A percentile compares a stretch with the other conserved stretches of the same genome.
These are phyloP conservation scores for Anoplopoma fimbria DNA, from an alignment of 2,113 vertebrate genomes.

Conservation along the genomic window DNA sequence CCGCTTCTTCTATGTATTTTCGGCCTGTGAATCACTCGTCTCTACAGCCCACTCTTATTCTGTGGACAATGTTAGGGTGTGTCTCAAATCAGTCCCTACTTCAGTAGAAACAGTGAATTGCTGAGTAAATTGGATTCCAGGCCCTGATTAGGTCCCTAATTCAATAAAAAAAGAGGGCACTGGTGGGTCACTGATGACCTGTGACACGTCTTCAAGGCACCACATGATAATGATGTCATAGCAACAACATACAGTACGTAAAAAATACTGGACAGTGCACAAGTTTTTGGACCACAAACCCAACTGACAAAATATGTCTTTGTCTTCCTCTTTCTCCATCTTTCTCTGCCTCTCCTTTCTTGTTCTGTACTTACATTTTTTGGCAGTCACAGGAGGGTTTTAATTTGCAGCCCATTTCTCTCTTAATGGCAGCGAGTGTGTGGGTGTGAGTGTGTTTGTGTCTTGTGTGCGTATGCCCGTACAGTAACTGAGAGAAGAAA, in stretches of 20 bases:
- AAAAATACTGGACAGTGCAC: not conserved
- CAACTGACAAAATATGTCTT: conserved; percentile 1
- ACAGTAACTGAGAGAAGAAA: conserved; percentile 55
- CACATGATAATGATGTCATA: not conserved
- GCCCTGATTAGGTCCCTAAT: conserved; percentile 17
- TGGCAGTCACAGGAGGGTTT: conserved; percentile 73
- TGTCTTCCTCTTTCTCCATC: conserved; percentile 16
- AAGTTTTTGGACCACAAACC: conserved; percentile 32
- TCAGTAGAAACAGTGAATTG: conserved; percentile 27
- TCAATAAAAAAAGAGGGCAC: conserved; percentile 15
- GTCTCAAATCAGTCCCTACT: not conserved
- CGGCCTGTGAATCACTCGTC: not conserved
- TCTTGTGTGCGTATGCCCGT: conserved; percentile 39
- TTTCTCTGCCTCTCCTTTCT: conserved; percentile 42
- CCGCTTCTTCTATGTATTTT: conserved; percentile 24
- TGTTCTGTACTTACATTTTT: conserved; percentile 64
- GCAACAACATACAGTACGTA: not conserved
- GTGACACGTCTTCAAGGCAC: not conserved
- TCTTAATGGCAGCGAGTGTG: conserved; percentile 70
- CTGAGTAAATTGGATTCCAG: conserved; percentile 32
- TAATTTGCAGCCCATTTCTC: conserved; percentile 80
- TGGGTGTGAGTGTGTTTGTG: conserved; percentile 43
- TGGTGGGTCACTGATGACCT: conserved; percentile 36
- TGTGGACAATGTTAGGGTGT: not conserved
- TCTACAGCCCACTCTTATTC: not conserved